Conservation (phyloP, 2,113 vertebrate genomes). For the Capreolus pygargus region DNA sequence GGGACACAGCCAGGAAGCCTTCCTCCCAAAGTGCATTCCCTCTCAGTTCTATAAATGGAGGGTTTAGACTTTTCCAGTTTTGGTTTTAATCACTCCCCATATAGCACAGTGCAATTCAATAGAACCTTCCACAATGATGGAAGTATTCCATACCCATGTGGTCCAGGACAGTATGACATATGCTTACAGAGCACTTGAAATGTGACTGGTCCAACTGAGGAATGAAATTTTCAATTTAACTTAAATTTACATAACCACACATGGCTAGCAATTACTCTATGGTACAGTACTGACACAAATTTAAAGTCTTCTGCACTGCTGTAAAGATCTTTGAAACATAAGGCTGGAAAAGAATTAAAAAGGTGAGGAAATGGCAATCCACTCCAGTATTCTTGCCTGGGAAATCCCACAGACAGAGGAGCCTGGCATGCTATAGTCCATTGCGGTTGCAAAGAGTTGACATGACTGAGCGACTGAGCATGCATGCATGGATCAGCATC, state of each 20-base stretch:
- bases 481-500: fast-evolving
- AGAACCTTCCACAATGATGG: neutral
- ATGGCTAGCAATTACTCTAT: neutral
- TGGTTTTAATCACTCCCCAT: neutral
- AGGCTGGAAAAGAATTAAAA: neutral
- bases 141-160: neutral
- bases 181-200: neutral
- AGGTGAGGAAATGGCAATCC: neutral
- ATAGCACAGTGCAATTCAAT: neutral
- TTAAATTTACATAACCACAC: neutral
- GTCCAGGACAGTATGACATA: neutral
- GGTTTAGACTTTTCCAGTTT: neutral
- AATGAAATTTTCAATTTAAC: neutral
- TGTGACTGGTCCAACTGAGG: neutral
- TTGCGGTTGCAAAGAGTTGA: neutral
- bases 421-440: neutral
- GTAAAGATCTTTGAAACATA: neutral
- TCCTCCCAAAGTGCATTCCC: neutral
- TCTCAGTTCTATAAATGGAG: neutral
- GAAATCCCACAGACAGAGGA: neutral
- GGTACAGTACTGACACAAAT: neutral
- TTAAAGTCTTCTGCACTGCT: neutral
- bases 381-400: neutral
- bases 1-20: neutral
- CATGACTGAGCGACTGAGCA: neutral